phyloP scores from a whole-genome alignment of 2,888 invertebrate species.

The Polia nebulosa region DNA sequence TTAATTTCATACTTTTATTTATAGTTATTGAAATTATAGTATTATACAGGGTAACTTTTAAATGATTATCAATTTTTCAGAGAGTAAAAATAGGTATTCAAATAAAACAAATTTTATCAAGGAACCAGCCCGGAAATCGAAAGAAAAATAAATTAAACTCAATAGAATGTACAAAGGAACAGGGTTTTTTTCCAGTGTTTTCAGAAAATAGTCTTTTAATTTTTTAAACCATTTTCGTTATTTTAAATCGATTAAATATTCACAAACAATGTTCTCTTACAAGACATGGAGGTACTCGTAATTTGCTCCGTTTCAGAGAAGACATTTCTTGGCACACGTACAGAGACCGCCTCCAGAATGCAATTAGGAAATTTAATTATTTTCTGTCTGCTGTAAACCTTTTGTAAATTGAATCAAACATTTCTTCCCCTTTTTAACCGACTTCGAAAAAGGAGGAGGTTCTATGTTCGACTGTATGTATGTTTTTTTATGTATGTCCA shows the following conservation, averaged over 20 bases:
- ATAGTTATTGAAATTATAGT: neutral
- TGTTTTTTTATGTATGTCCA: too few species aligned
- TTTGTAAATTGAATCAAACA: conserved; percentile 40
- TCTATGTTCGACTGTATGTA: too few species aligned
- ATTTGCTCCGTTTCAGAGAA: conserved; percentile 11
- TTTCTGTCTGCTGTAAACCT: conserved; percentile 38
- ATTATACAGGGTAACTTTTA: neutral
- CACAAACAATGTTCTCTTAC: neutral
- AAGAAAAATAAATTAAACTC: too few species aligned
- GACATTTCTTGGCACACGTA: conserved; percentile 31
- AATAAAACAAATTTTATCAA: too few species aligned
- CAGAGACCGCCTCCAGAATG: conserved; percentile 41
- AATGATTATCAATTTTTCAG: neutral
- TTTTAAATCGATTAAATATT: neutral
- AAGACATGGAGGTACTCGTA: neutral
- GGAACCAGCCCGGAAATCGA: too few species aligned
- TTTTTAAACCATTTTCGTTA: too few species aligned
- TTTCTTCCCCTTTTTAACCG: too few species aligned
- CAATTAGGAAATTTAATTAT: conserved; percentile 54
- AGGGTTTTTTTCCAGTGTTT: too few species aligned
- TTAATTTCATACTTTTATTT: neutral
- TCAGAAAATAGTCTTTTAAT: too few species aligned
- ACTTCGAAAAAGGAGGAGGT: too few species aligned
- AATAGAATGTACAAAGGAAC: too few species aligned
- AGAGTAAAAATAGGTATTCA: too few species aligned